phyloP scores from a whole-genome alignment of 2,888 invertebrate genomes.

The Pseudanteris insignis region DNA sequence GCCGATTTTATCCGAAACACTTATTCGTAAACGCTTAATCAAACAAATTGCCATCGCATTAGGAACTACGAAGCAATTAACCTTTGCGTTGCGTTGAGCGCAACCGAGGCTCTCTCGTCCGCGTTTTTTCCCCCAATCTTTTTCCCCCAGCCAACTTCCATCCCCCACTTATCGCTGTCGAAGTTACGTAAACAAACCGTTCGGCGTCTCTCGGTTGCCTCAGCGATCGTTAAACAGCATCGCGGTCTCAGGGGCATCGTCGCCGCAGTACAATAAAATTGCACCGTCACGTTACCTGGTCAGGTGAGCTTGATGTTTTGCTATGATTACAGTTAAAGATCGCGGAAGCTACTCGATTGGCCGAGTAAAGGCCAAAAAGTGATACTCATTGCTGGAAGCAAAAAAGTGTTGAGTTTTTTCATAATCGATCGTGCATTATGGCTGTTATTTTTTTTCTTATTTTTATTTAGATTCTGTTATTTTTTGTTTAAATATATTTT shows the following conservation, averaged over 20 bases:
- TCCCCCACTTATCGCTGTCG: no score
- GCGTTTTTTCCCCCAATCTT: constrained; percentile 10
- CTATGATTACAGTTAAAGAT: background rate
- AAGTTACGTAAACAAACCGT: constrained; percentile 32
- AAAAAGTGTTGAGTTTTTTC: background rate
- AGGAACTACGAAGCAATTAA: constrained; percentile 18
- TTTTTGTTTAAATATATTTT: no score
- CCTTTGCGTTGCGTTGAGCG: constrained; percentile 17
- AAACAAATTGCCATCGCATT: constrained; percentile 23
- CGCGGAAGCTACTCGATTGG: background rate
- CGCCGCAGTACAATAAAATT: constrained; percentile 20
- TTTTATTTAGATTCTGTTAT: no score
- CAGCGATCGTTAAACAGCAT: constrained; percentile 19
- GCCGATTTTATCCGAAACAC: constrained; percentile 3
- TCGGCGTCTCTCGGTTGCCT: constrained; percentile 18
- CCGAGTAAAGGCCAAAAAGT: background rate
- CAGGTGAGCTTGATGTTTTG: background rate
- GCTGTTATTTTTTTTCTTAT: background rate
- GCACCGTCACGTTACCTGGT: background rate
- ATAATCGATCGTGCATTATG: background rate
- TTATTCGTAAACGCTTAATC: constrained; percentile 16
- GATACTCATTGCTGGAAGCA: background rate
- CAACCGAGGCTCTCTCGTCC: constrained; percentile 8
- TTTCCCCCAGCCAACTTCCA: constrained; percentile 19
- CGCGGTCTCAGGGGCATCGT: constrained; percentile 9